Conservation (phyloP, 2,797 vertebrate species). For the Bradypodion pumilum region DNA sequence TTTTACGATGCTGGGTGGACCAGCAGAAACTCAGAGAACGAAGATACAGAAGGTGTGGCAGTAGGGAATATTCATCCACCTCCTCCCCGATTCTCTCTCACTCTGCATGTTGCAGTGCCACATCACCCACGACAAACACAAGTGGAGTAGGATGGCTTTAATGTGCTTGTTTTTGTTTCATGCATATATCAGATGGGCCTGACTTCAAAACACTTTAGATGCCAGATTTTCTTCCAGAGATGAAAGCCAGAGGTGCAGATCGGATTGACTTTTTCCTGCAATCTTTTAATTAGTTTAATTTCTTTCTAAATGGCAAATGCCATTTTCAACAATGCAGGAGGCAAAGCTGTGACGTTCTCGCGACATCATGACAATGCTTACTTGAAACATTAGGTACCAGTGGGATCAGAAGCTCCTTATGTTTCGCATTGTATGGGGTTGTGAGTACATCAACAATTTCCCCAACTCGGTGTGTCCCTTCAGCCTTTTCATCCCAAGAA, state of each 20-base stretch:
- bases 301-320: not conserved
- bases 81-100: not conserved
- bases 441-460: rapidly evolving
- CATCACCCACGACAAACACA: not conserved
- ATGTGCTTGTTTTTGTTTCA: not conserved
- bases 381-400: no score
- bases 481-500: no score
- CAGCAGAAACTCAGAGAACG: not conserved
- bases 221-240: not conserved
- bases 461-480: no score
- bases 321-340: no score
- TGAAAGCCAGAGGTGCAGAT: not conserved
- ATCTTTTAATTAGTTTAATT: not conserved
- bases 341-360: no score
- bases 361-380: no score
- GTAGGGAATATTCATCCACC: not conserved
- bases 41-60: not conserved
- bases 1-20: not conserved
- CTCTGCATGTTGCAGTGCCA: not conserved
- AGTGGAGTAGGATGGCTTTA: not conserved
- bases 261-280: no score
- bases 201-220: not conserved
- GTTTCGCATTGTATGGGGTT: conserved; percentile 6
- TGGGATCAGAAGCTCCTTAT: conserved; percentile 15
- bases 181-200: not conserved